Evolutionary conservation across 2,888 invertebrate genomes (phyloP).

Genomic region (Mesoligia furuncula): DNA sequence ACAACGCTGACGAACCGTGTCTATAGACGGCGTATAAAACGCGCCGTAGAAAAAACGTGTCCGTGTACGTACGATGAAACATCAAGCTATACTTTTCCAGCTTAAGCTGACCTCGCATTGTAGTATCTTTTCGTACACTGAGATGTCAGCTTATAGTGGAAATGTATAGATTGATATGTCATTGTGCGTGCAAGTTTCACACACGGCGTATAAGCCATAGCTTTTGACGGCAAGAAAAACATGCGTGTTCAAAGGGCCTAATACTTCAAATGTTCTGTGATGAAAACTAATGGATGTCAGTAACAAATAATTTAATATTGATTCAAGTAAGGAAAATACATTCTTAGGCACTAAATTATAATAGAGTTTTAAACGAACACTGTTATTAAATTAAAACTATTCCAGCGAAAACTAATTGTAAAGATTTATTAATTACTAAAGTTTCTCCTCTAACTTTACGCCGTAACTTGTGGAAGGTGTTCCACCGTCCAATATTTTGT

Average conservation of each 20-base stretch:
- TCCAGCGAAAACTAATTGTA: constrained; percentile 56
- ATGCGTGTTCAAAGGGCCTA: neutral
- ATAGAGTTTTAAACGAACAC: constrained; percentile 23
- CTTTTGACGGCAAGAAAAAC: too few species aligned
- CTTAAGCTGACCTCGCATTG: neutral
- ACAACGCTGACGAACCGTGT: too few species aligned
- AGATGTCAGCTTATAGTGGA: neutral
- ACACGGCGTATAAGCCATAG: too few species aligned
- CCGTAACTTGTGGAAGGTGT: constrained; percentile 65
- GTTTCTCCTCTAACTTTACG: constrained; percentile 65
- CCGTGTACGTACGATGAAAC: too few species aligned
- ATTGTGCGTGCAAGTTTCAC: too few species aligned
- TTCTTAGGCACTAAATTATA: constrained; percentile 2
- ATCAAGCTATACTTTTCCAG: neutral
- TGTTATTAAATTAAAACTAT: constrained; percentile 52
- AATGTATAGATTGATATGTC: neutral
- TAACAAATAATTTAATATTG: constrained; percentile 2
- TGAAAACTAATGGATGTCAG: constrained; percentile 2
- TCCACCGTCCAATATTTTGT: constrained; percentile 70
- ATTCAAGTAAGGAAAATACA: constrained; percentile 1
- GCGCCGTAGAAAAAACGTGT: too few species aligned
- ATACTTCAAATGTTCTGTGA: neutral
- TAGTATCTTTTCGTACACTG: neutral
- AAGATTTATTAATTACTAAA: constrained; percentile 69
- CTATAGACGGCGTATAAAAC: too few species aligned